A percentile compares a stretch with the other conserved stretches of the same genome.
Conservation (phyloP, 2,797 vertebrate species). For the Huso huso region DNA sequence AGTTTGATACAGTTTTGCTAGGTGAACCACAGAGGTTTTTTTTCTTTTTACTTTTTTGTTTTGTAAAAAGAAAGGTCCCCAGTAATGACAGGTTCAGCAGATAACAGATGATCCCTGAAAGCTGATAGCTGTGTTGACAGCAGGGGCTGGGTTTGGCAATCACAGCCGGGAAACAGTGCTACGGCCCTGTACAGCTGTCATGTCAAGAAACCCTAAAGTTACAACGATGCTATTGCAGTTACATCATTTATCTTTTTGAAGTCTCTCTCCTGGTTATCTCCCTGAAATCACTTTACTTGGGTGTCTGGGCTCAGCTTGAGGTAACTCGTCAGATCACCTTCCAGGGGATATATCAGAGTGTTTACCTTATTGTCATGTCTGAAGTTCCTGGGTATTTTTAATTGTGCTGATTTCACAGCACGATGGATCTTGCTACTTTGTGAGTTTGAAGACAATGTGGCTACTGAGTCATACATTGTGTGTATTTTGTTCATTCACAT, state of each 20-base stretch:
- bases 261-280: conserved; percentile 35
- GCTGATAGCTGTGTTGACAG: conserved; percentile 56
- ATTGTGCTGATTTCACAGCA: neutral
- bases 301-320: conserved; percentile 37
- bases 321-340: conserved; percentile 37
- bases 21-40: neutral
- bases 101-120: conserved; percentile 63
- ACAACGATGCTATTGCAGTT: conserved; percentile 49
- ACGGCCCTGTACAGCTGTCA: conserved; percentile 56
- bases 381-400: neutral
- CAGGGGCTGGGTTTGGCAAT: conserved; percentile 50
- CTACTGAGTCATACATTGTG: neutral
- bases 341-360: conserved; percentile 41
- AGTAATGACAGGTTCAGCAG: conserved; percentile 62
- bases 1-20: conserved; percentile 10
- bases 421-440: neutral
- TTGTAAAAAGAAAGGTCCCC: conserved; percentile 41
- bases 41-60: neutral
- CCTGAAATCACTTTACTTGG: conserved; percentile 40
- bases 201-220: conserved; percentile 42
- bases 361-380: conserved; percentile 24
- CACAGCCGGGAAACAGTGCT: conserved; percentile 48
- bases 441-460: conserved; percentile 6
- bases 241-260: conserved; percentile 47
- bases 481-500: neutral